phyloP scores from a whole-genome alignment of 2,113 vertebrate species.

The Microcebus lehilahytsara region DNA sequence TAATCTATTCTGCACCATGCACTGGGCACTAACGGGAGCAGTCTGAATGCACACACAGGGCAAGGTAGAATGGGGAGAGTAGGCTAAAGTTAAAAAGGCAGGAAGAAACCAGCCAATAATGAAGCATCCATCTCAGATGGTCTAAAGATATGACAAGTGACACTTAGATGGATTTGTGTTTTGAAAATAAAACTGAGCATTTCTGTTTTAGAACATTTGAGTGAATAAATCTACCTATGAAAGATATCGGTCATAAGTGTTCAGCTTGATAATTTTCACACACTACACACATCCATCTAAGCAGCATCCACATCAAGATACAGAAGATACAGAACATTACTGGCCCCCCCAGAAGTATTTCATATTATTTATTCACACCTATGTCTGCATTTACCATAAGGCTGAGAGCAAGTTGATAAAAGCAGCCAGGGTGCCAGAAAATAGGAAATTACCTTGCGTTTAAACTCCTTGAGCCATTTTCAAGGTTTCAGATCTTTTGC shows the following conservation, averaged over 20 bases:
- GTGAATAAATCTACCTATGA: background rate
- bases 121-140: background rate
- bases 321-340: background rate
- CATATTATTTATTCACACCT: background rate
- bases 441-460: conserved; percentile 17
- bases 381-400: conserved; percentile 26
- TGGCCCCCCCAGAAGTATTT: background rate
- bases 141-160: background rate
- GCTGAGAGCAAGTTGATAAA: background rate
- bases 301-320: background rate
- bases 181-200: background rate
- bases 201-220: background rate
- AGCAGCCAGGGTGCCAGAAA: conserved; percentile 10
- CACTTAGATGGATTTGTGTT: background rate
- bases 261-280: background rate
- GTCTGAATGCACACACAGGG: background rate
- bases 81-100: background rate
- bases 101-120: background rate
- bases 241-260: background rate
- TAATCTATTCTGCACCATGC: background rate
- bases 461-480: conserved; percentile 14
- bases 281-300: background rate
- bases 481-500: background rate
- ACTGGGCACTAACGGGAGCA: background rate
- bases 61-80: background rate